A percentile compares a stretch with the other conserved stretches of the same genome.
phyloP scores from a whole-genome alignment of 1,140 invertebrate species.

The Ips typographus region DNA sequence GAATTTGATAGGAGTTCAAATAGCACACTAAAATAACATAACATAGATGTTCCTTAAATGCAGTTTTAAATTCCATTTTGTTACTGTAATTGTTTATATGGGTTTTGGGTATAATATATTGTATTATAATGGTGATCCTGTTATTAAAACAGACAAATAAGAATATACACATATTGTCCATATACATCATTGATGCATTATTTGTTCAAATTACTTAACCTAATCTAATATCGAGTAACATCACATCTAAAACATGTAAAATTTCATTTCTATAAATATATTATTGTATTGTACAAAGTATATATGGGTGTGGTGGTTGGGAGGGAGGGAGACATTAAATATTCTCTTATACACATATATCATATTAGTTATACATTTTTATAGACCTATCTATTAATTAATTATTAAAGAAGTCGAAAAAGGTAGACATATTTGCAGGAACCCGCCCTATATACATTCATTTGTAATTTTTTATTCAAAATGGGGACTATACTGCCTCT shows the following conservation, averaged over 20 bases:
- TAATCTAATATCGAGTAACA: conserved; percentile 19
- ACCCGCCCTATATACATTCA: not conserved
- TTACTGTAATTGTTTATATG: no score
- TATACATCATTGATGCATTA: no score
- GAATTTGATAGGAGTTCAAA: no score
- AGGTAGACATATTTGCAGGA: not conserved
- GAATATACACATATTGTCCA: no score
- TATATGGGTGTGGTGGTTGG: not conserved
- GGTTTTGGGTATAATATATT: no score
- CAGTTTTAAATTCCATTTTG: no score
- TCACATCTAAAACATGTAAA: conserved; percentile 32
- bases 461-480: not conserved
- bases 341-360: conserved; percentile 11
- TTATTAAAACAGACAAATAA: no score
- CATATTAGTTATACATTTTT: conserved; percentile 6
- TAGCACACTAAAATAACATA: no score
- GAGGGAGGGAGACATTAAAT: not conserved
- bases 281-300: conserved; percentile 17
- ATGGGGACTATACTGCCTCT: no score
- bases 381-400: not conserved
- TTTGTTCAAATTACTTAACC: no score
- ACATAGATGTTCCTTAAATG: no score
- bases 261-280: conserved; percentile 33
- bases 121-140: no score
- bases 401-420: not conserved